Evolutionary conservation across 2,888 invertebrate species (phyloP), one percentile per base, ranked within the genome.

Genomic region (Imbricaverruca yamaguchii): DNA sequence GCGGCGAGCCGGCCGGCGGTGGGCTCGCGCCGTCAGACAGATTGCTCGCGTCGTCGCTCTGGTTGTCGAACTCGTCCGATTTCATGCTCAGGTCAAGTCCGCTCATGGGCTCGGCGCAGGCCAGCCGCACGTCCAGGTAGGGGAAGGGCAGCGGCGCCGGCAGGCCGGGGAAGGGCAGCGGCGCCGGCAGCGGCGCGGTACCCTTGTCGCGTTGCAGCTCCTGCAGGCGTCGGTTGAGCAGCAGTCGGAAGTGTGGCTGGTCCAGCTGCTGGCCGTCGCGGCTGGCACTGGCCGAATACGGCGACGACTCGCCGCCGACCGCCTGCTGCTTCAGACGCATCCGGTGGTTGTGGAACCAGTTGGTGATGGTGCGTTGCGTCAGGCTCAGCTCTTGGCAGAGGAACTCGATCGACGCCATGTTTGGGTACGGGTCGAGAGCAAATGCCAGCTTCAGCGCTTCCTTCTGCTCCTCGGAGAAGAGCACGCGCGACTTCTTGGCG

Each of bases 291-390:
- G 82, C 80, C 55, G 82, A 81, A 21, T 82, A 80, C 53, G 82
- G 80, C 57, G 82, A 80, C 23, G 82, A 80, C 61, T 80, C 80
- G 53, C 80, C 82, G 61, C 77, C 83, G 0, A 81, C 82, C 21
- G 81, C 67, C 80, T 83, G 83, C 87, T 95, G 95, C 88, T 98
- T 98, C 86, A 97, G 91, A 83, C 99, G 91, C 96, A 99, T 99
- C 85, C 99, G 92, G 87, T 99, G 98, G 88, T 99, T 99, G 90
- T 99, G 98, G 90, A 99, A 99, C 99, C 99, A 99, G 88, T 99
- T 99, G 83, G 98, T 97, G 86, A 99, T 98, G 81, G 98, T 98
- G 85, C 98, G 91, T 80, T 97, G 93, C 11, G 96, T 95, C 69
- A 99, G 90, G 13, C 93, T 94, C 81, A 99, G 89, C 87, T 97